Conservation (phyloP, 2,797 vertebrate species). For the Trachurus trachurus region DNA sequence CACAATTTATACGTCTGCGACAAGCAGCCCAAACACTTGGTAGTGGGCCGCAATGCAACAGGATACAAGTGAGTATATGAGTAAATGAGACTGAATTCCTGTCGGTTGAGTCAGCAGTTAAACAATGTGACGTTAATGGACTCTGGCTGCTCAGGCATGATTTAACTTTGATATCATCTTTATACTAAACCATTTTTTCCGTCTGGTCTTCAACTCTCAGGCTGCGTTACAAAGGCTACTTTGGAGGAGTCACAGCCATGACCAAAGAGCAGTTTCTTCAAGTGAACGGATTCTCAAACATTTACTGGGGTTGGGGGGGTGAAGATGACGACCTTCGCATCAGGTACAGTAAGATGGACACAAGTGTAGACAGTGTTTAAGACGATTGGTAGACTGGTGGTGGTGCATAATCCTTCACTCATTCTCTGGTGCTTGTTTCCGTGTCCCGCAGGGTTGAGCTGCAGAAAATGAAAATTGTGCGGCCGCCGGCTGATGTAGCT, state of each 20-base stretch:
- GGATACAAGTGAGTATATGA: conserved; percentile 92
- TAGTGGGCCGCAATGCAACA: conserved; percentile 96
- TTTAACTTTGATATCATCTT: neutral
- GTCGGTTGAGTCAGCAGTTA: neutral
- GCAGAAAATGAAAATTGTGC: conserved; percentile 91
- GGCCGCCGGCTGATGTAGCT: conserved; percentile 88
- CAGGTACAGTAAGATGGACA: conserved; percentile 84
- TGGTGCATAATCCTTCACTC: neutral
- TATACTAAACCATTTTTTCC: neutral
- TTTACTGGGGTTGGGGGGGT: conserved; percentile 98
- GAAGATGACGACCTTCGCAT: conserved; percentile 97
- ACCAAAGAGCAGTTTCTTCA: conserved; percentile 91
- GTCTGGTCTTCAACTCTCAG: conserved; percentile 71
- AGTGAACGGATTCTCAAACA: conserved; percentile 98
- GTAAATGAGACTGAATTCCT: neutral
- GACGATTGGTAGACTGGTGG: neutral
- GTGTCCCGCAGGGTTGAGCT: conserved; percentile 88
- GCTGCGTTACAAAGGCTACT: conserved; percentile 94
- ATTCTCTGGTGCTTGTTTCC: neutral
- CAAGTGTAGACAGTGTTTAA: neutral
- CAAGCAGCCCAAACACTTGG: conserved; percentile 94
- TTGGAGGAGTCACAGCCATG: conserved; percentile 96
- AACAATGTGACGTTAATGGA: neutral
- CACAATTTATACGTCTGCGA: conserved; percentile 93
- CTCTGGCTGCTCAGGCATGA: neutral